Evolutionary conservation across 2,113 vertebrate genomes (phyloP), one percentile per base, ranked within the genome.

Genomic region (Melanotaenia duboulayi): DNA sequence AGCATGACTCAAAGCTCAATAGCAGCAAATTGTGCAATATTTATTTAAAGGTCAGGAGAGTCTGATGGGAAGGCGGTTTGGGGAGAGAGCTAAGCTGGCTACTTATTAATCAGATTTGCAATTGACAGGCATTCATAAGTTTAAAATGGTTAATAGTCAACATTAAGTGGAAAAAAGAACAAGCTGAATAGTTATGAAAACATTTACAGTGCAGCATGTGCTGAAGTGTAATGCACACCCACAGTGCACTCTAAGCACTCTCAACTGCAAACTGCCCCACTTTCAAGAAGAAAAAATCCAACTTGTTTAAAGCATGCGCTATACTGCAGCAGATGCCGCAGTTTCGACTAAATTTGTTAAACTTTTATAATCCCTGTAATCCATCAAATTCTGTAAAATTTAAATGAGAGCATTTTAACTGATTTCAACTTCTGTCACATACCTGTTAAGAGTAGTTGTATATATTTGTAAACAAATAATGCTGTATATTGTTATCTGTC

Each of bases 1-100:
- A 22, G 32, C 54, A 14, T 0, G 10, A 28, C 11, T 73, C 55
- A 76, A 52, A 71, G 35, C 14, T 68, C 39, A 72, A 59, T 62
- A 32, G 35, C 51, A 56, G 23, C 19, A 50, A 49, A 73, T 4
- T 22, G n/a, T 66, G 46, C 40, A 20, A 22, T 69, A 39, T 65
- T 69, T 76, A 17, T 68, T 51, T 12, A n/a, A 64, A 73, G 13
- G 11, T 46, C 10, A n/a, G 20, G 23, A 42, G 9, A 57, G 39
- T 28, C 19, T 49, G 16, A 62, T 56, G 4, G 64, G 12, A 12
- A 23, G 20, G 14, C 12, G 20, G 17, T 13, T 10, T 25, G 39
- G 25, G 3, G 39, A 19, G 44, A 42, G 13, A 14, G 12, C 13
- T 19, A 16, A 37, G 7, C 9, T 2, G 13, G 51, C 11, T 32